Conservation (phyloP, 2,113 vertebrate genomes). For the Phycodurus eques region DNA sequence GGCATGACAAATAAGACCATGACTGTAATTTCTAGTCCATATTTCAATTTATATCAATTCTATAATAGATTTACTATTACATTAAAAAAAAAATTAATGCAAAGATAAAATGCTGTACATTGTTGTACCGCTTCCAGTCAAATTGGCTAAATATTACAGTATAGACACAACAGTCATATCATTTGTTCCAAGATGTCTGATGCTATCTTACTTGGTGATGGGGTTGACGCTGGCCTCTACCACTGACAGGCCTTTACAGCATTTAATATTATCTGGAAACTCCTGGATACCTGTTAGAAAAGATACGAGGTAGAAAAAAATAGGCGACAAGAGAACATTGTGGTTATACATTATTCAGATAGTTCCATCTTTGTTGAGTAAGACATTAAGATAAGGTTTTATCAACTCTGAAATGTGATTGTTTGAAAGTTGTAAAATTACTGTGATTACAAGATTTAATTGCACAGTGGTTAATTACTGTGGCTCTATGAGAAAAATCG, state of each 20-base stretch:
- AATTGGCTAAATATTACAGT: not conserved
- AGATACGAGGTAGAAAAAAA: not conserved
- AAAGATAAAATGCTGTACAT: not conserved
- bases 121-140: not conserved
- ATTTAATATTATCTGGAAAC: conserved; percentile 99
- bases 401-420: not conserved
- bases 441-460: not conserved
- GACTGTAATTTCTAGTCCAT: not conserved
- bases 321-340: not conserved
- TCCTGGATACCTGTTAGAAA: conserved; percentile 89
- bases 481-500: not conserved
- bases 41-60: too few relatives aligned
- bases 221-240: conserved; percentile 99
- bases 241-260: conserved; percentile 97
- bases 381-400: not conserved
- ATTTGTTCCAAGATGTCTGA: not conserved
- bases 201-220: conserved; percentile 90
- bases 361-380: not conserved
- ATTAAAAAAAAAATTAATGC: not conserved
- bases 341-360: not conserved
- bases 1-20: conserved; percentile 7
- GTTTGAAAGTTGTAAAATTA: not conserved
- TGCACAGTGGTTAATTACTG: not conserved
- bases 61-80: too few relatives aligned
- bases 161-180: not conserved